phyloP scores from a whole-genome alignment of 2,797 vertebrate genomes.

The Brotula barbata region DNA sequence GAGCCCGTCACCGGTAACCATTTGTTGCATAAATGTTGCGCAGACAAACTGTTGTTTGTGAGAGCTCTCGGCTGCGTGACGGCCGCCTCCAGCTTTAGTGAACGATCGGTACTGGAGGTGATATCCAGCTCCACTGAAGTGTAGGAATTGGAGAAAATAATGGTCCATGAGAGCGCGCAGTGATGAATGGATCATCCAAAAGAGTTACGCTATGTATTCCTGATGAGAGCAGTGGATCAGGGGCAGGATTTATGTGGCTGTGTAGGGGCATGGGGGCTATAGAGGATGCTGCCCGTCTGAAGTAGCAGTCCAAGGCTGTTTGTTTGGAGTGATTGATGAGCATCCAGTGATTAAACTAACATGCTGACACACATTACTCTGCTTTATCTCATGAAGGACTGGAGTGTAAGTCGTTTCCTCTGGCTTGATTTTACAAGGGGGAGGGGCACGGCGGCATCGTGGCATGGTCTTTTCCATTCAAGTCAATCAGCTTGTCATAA shows the following conservation, averaged over 20 bases:
- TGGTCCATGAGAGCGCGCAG: constrained; percentile 23
- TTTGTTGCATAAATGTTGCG: constrained; percentile 53
- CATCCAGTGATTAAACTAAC: constrained; percentile 62
- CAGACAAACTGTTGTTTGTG: constrained; percentile 31
- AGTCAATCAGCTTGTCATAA: constrained; percentile 14
- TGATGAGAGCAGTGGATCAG: constrained; percentile 59
- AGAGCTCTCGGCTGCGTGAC: constrained; percentile 36
- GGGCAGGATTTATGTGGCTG: constrained; percentile 55
- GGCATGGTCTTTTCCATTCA: background rate
- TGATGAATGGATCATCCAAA: constrained; percentile 62
- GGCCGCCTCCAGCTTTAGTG: constrained; percentile 42
- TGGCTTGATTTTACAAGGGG: constrained; percentile 43
- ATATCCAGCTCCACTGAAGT: constrained; percentile 28
- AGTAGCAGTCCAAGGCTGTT: constrained; percentile 45
- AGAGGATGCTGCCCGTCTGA: constrained; percentile 54
- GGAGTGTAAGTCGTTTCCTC: constrained; percentile 26
- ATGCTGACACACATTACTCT: constrained; percentile 62
- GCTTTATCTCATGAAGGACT: constrained; percentile 56
- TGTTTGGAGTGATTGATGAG: constrained; percentile 63
- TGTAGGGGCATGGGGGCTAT: constrained; percentile 38
- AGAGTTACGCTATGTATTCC: constrained; percentile 65
- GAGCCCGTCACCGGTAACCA: constrained; percentile 42
- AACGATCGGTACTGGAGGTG: constrained; percentile 29
- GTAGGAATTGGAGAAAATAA: constrained; percentile 54
- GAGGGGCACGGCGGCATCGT: background rate